A percentile compares a stretch with the other conserved stretches of the same genome.
Evolutionary conservation across 1,140 invertebrate species (phyloP).

Genomic region (Leptoteleia sp.): DNA sequence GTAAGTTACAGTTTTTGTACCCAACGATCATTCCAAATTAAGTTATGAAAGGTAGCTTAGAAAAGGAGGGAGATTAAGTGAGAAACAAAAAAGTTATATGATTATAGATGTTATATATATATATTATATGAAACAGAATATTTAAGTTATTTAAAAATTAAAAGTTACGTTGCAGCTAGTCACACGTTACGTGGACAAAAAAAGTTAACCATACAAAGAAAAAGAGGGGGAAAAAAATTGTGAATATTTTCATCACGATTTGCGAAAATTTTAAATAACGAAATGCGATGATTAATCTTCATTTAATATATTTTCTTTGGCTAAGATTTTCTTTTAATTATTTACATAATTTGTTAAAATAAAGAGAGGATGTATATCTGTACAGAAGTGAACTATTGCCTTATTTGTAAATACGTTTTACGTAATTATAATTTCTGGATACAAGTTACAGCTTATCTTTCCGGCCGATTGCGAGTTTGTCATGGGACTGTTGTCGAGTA

Average conservation of each 20-base stretch:
- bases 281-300: slow-evolving; percentile 45
- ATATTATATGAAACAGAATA: slow-evolving; percentile 48
- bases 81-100: slow-evolving; percentile 68
- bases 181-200: slow-evolving; percentile 74
- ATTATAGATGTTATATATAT: slow-evolving; percentile 56
- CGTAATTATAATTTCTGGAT: slow-evolving; percentile 20
- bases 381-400: slow-evolving; percentile 38
- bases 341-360: slow-evolving; percentile 65
- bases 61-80: slow-evolving; percentile 17
- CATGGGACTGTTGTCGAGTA: slow-evolving; percentile 8
- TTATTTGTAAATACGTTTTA: slow-evolving; percentile 49
- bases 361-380: slow-evolving; percentile 67
- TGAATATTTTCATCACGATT: slow-evolving; percentile 1
- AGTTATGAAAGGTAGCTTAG: slow-evolving; percentile 33
- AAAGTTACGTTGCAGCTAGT: slow-evolving; percentile 77
- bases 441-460: slow-evolving; percentile 13
- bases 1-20: slow-evolving; percentile 46
- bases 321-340: slow-evolving; percentile 54
- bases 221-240: slow-evolving; percentile 15
- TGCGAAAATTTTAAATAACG: slow-evolving; percentile 7
- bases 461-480: slow-evolving; percentile 6
- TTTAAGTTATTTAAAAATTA: slow-evolving; percentile 71
- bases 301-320: slow-evolving; percentile 38
- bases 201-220: slow-evolving; percentile 18
- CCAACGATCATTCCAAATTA: slow-evolving; percentile 73